Evolutionary conservation across 2,113 vertebrate species (phyloP), one percentile per base, ranked within the genome.

Genomic region (Scomber colias): DNA sequence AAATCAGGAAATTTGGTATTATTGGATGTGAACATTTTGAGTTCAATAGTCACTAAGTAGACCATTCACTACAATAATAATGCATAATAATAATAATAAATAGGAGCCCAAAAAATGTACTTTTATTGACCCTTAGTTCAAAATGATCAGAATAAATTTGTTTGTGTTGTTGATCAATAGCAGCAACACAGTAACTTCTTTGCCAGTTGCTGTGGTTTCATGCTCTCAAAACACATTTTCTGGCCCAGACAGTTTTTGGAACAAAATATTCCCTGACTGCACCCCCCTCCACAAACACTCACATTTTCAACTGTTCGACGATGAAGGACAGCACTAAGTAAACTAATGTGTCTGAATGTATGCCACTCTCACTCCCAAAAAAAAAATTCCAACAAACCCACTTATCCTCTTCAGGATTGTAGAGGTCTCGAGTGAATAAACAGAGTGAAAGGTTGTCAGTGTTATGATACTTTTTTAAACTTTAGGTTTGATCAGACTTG

Each of bases 101-200:
- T 40, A 40, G 9, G 24, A 45, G 45, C 67, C 56, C 44, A 31
- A 45, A 67, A 24, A 74, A 21, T 48, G 63, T 30, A 60, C n/a
- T n/a, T 70, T 44, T 55, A 66, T 71, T 45, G 44, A 61, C 11
- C 60, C 46, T 57, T 11, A 35, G 2, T 71, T 75, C 70, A 54
- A 70, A 77, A 65, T 50, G 27, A 69, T 14, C 17, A 45, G 15
- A 40, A 79, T 66, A 65, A 67, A 49, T 64, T n/a, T n/a, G 21
- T 46, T 48, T 56, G 77, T 77, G 63, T 56, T 61, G 77, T 70
- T 70, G 51, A 70, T 83, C 59, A 81, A 54, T 54, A 46, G 19
- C 11, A 67, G 17, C 0, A 5, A 62, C 19, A 51, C 56, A 35
- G 24, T 56, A 3, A 62, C 62, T 62, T 44, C 21, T 63, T 56